phyloP scores from a whole-genome alignment of 2,797 vertebrate species.

The Hephaestus fuliginosus region DNA sequence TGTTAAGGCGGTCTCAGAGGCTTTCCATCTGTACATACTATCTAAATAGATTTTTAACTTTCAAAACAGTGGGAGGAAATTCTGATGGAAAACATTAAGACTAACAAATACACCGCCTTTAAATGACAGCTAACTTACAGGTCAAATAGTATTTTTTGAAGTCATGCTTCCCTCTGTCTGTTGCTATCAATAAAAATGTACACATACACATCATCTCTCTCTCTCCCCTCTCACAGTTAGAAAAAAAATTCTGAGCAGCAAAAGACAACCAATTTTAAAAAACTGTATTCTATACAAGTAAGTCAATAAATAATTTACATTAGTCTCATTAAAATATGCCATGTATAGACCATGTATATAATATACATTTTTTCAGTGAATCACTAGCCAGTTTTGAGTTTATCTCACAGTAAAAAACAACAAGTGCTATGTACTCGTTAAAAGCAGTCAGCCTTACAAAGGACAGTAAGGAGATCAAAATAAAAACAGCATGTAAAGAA shows the following conservation, averaged over 20 bases:
- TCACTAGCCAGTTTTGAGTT: neutral
- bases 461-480: neutral
- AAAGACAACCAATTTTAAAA: neutral
- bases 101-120: neutral
- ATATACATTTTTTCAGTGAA: neutral
- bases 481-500: constrained; percentile 1
- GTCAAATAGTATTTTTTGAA: too few species aligned
- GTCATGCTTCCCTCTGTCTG: neutral
- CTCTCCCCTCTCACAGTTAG: neutral
- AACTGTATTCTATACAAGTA: neutral
- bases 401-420: neutral
- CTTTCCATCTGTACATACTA: neutral
- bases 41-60: neutral
- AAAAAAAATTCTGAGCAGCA: neutral
- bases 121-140: neutral
- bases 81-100: neutral
- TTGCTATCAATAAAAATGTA: neutral
- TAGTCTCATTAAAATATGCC: neutral
- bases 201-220: neutral
- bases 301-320: neutral
- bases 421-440: neutral
- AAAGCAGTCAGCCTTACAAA: neutral
- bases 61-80: neutral
- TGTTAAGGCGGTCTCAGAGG: neutral
- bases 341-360: too few species aligned